Base-by-base conservation (phyloP, 2,888 invertebrate genomes). In the Odontothrips loti region DNA sequence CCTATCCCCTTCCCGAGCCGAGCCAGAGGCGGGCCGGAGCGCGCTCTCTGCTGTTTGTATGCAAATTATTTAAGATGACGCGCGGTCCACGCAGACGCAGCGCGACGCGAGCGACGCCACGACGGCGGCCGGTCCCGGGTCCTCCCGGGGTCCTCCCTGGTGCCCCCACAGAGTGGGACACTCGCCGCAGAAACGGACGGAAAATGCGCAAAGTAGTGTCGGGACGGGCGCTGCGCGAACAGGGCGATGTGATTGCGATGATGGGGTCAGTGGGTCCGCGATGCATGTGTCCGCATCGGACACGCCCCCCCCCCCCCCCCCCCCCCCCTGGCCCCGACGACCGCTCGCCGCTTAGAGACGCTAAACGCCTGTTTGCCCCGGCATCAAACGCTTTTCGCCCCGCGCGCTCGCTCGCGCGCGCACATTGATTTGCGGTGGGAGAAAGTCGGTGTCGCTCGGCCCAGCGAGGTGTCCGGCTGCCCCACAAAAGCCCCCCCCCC, bases 61-160 rank as follows among this genome's bases (percentile, higher is more conserved):
- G 68, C 68, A 75, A 75, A 75, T 75, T 75, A 75, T 75, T 27
- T 75, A 75, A 27, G 68, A 75, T 75, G 68, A 75, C 68, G 68
- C 68, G 68, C 68, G 23, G 51, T 20, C 51, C 34, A 43, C 34
- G 34, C 34, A 43, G 34, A 43, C 34, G 34, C 34, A 6, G 6
- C 34, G 34, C 34, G 34, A 43, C 34, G 34, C 34, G 34, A 6
- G 34, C 6, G 34, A 43, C 34, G 34, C 34, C 34, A n/a, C n/a
- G n/a, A n/a, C n/a, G n/a, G n/a, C n/a, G n/a, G 34, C 34, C 34
- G 34, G 34, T 6, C 34, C 34, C 34, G 34, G 3, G 34, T 43
- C 34, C 34, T 43, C 34, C 34, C 6, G 3, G 34, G 34, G n/a
- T n/a, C n/a, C n/a, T n/a, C n/a, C 34, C 34, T 43, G 34, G 3